Evolutionary conservation across 2,113 vertebrate genomes (phyloP), one percentile per base, ranked within the genome.

Genomic region (Urocitellus parryii): DNA sequence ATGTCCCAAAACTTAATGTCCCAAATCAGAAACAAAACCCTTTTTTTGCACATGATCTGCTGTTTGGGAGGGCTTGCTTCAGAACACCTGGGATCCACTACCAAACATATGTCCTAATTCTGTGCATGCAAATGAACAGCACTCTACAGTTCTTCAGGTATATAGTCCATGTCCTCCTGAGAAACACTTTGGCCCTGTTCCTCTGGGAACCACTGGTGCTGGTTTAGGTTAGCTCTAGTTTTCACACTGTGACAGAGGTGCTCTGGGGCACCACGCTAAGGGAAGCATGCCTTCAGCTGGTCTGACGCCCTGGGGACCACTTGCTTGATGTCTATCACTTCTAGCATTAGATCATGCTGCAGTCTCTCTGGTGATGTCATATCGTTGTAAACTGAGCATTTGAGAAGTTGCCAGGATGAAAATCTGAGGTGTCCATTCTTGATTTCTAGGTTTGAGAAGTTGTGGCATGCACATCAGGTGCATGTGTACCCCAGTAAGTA

Each of bases 401-500:
- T 65, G 39, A 27, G n/a, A 8, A 5, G 8, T 29, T 45, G 4
- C 32, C 24, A 4, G 2, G 17, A 27, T 34, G 10, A 74, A 70
- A 74, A 67, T 0, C 18, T 53, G 22, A 17, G 20, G 63, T n/a
- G 29, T n/a, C 42, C 5, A 8, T 20, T 20, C 51, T 72, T 58
- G 56, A 79, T 3, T 79, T 37, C 82, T 25, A 58, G 27, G 17
- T 45, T 8, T 37, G 27, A 42, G 6, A 81, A 86, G 4, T 7
- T 77, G 39, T 27, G 4, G 7, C 24, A 8, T 80, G 27, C 24
- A 67, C 65, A 13, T 6, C 22, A 18, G 14, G 5, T 32, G 8
- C 11, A 14, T 2, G 1, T 0, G 0, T 25, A 12, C 7, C 7
- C 8, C 42, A 1, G 12, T 51, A 58, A 78, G 12, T 67, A 39